phyloP scores from a whole-genome alignment of 92 coral and sea anemone genomes.

The Epizoanthus illoricatus region DNA sequence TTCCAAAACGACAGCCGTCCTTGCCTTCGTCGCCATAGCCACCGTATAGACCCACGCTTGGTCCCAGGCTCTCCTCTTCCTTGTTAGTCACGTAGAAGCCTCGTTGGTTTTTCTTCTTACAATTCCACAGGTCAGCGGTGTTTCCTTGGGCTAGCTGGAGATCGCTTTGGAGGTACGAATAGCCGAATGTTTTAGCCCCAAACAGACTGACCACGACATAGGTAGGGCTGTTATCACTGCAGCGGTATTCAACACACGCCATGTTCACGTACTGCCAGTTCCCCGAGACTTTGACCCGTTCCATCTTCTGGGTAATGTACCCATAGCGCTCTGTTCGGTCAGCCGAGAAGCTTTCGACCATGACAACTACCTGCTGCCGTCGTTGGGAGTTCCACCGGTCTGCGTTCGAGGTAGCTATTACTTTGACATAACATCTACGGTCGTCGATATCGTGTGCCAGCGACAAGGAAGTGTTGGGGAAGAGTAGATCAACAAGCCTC shows the following conservation, averaged over 20 bases:
- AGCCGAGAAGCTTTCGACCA: constrained; percentile 24
- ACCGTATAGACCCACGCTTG: constrained; percentile 3
- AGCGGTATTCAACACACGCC: constrained; percentile 15
- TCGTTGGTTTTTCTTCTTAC: constrained; percentile 25
- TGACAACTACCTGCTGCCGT: neutral
- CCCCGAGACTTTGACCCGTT: neutral
- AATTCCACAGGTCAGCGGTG: constrained; percentile 26
- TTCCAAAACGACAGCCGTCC: constrained; percentile 17
- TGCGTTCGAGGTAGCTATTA: neutral
- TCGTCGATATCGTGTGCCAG: neutral
- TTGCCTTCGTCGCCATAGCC: constrained; percentile 20
- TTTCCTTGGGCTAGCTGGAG: constrained; percentile 14
- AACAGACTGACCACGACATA: constrained; percentile 18
- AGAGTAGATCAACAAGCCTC: neutral
- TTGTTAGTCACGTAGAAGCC: constrained; percentile 7
- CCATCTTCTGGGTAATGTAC: neutral
- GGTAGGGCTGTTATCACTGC: constrained; percentile 31
- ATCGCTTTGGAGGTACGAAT: constrained; percentile 5
- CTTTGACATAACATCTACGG: constrained; percentile 21
- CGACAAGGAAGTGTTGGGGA: neutral
- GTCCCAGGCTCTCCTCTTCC: constrained; percentile 7
- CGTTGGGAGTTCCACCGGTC: too few relatives aligned
- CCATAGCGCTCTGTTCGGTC: constrained; percentile 30
- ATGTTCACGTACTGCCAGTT: neutral
- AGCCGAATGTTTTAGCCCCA: neutral